Evolutionary conservation across 2,888 invertebrate genomes (phyloP).

Genomic region (Didymodactylos carnosus): DNA sequence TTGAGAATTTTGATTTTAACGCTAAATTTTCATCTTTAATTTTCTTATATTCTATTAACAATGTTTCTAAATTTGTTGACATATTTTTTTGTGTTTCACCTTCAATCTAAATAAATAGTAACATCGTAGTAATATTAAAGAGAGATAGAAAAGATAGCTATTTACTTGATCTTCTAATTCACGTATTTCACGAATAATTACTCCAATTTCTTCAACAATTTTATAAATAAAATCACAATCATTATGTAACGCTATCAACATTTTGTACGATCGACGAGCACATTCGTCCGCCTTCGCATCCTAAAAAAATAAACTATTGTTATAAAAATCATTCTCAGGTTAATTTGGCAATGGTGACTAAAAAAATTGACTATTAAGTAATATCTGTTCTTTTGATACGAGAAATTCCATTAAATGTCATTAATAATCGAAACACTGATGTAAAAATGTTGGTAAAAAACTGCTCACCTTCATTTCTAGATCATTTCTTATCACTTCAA

Average conservation of each 20-base stretch:
- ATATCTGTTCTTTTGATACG: no score
- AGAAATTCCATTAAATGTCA: no score
- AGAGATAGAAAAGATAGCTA: background rate
- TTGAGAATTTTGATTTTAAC: no score
- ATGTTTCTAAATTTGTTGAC: conserved; percentile 47
- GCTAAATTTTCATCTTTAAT: background rate
- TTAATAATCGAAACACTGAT: no score
- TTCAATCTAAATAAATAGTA: conserved; percentile 42
- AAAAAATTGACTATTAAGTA: no score
- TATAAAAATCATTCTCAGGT: no score
- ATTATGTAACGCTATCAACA: conserved; percentile 66
- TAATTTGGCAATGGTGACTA: no score
- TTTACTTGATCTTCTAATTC: conserved; percentile 70
- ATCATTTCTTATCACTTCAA: no score
- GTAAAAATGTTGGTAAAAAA: no score
- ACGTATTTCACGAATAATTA: conserved; percentile 59
- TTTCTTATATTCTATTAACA: conserved; percentile 50
- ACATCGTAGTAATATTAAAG: background rate
- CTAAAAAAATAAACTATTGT: conserved; percentile 34
- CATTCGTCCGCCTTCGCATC: conserved; percentile 75
- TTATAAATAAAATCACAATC: conserved; percentile 50
- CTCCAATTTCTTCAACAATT: conserved; percentile 66
- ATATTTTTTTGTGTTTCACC: conserved; percentile 51
- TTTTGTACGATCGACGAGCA: conserved; percentile 66
- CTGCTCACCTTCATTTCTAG: no score